phyloP scores from a whole-genome alignment of 1,140 invertebrate species.

The Drosophila sp. region DNA sequence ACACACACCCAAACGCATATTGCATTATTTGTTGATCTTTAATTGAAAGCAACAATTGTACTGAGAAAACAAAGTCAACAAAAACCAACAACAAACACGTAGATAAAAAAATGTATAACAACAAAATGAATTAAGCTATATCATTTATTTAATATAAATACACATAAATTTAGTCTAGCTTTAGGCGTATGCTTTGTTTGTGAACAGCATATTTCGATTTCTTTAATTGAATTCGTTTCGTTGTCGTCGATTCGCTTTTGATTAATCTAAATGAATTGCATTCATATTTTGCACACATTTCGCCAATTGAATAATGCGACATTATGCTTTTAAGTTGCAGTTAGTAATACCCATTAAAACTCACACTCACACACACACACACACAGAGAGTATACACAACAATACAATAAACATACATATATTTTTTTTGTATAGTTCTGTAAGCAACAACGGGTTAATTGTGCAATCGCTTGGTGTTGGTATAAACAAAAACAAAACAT shows the following conservation, averaged over 20 bases:
- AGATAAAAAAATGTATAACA: background rate
- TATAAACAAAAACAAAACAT: constrained; percentile 40
- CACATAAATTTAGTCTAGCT: constrained; percentile 35
- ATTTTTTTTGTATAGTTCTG: constrained; percentile 68
- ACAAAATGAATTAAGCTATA: constrained; percentile 5
- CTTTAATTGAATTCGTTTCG: constrained; percentile 16
- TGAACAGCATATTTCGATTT: constrained; percentile 55
- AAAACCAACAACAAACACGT: background rate
- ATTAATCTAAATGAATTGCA: constrained; percentile 2
- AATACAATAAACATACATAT: constrained; percentile 3
- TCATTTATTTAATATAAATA: constrained; percentile 18
- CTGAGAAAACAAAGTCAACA: constrained; percentile 13
- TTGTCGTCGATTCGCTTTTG: background rate
- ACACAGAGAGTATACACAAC: constrained; percentile 8
- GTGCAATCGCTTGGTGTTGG: constrained; percentile 84
- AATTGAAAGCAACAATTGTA: constrained; percentile 19
- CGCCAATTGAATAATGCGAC: constrained; percentile 16
- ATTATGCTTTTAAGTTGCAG: constrained; percentile 12
- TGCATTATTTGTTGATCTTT: constrained; percentile 3
- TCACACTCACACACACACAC: constrained; percentile 7
- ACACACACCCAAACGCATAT: constrained; percentile 1
- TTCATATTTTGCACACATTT: constrained; percentile 5
- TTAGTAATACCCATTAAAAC: constrained; percentile 9
- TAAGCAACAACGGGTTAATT: constrained; percentile 84
- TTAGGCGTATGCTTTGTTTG: constrained; percentile 42